Conservation (phyloP, 2,113 vertebrate genomes). For the Verasper variegatus region DNA sequence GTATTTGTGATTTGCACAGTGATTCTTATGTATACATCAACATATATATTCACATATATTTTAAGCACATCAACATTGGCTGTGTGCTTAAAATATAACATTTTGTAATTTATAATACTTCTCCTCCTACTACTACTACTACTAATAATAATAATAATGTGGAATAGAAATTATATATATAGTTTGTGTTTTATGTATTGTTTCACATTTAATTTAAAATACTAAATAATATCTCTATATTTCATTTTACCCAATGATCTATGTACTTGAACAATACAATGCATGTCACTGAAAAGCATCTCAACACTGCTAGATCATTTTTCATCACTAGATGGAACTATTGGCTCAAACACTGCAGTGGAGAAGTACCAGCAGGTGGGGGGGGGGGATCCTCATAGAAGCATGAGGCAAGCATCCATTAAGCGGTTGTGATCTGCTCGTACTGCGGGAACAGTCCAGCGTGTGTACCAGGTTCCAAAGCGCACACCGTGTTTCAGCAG, state of each 20-base stretch:
- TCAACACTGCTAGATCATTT: background rate
- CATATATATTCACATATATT: background rate
- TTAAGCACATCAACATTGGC: background rate
- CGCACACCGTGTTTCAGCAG: no score
- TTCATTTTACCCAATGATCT: background rate
- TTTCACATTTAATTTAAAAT: no score
- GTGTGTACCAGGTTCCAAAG: background rate
- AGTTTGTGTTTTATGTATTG: no score
- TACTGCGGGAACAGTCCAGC: background rate
- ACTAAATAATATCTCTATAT: background rate
- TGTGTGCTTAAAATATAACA: no score
- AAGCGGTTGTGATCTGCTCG: background rate
- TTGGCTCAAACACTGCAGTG: background rate
- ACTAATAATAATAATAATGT: no score
- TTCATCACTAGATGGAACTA: constrained; percentile 58
- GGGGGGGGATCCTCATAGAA: background rate
- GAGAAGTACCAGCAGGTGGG: background rate
- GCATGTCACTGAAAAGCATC: background rate
- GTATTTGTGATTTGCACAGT: background rate
- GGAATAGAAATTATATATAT: no score
- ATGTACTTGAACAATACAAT: background rate
- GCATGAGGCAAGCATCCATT: background rate
- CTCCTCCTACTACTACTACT: no score
- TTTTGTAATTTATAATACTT: no score
- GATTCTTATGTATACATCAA: no score